Base-by-base conservation (phyloP, 2,113 vertebrate genomes). In the Addax nasomaculatus region DNA sequence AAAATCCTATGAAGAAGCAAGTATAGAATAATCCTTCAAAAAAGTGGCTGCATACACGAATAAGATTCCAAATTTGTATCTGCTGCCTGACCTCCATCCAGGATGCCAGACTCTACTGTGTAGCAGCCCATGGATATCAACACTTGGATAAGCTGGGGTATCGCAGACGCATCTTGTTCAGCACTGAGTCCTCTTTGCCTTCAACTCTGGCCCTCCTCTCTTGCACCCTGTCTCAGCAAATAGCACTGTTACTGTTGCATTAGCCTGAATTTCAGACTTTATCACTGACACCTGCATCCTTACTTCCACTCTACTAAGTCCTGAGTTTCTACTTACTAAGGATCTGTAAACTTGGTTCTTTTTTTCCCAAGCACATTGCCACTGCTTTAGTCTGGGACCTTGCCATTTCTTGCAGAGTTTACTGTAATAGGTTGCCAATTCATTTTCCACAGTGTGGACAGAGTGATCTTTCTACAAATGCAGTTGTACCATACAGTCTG, bases 401-500 rank as follows among this genome's bases (percentile, higher is more conserved):
- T 9, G 5, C 67, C 30, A 80, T 90, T 89, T 93, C 67, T 62
- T 83, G 62, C 64, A 87, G n/a, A 83, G 19, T 25, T 33, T 85
- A 70, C 45, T 81, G 14, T 33, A 67, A 90, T 19, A 90, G 30
- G 78, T 55, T 88, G 90, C 49, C 88, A 76, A 43, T 94, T 96
- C 51, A 58, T 60, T 94, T 93, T 49, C 36, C 60, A 60, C 43
- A 62, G 55, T 17, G 15, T 25, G 88, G 62, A 60, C 39, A 87
- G 49, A 53, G 8, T 83, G 91, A 89, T 96, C 53, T 81, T 95
- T 94, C 81, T 79, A 64, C 93, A 92, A 94, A 89, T 64, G 58
- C 30, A 87, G 51, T 60, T 51, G 21, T 79, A 87, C 87, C 36
- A 36, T 45, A 57, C 21, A 90, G 39, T 80, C 90, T 73, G 80